phyloP scores from a whole-genome alignment of 1,140 invertebrate species.

The Camponotus vicinus region DNA sequence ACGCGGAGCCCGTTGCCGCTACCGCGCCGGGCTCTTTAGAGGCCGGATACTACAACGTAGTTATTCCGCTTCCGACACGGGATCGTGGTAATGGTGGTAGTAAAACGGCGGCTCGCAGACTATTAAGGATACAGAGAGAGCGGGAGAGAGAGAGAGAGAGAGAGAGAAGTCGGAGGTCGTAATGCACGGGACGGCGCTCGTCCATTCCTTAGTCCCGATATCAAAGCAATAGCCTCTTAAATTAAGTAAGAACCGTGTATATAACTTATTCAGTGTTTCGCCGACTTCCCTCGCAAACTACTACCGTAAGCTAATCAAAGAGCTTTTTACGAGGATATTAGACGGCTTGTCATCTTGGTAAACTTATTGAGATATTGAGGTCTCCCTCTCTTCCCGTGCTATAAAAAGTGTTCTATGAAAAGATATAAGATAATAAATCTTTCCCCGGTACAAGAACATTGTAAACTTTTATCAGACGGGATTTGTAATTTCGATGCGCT shows the following conservation, averaged over 20 bases:
- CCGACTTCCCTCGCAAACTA: conserved; percentile 6
- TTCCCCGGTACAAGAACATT: neutral
- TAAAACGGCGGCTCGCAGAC: conserved; percentile 18
- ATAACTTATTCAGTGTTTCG: conserved; percentile 33
- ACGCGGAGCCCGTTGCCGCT: conserved; percentile 61
- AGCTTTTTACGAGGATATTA: conserved; percentile 14
- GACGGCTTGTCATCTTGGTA: neutral
- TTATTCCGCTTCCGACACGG: conserved; percentile 56
- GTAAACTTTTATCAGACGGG: neutral
- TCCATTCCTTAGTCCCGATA: conserved; percentile 14
- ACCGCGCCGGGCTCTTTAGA: conserved; percentile 59
- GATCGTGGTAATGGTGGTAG: neutral
- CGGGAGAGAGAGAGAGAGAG: no score
- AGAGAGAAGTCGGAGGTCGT: conserved; percentile 48
- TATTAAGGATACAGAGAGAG: conserved; percentile 48
- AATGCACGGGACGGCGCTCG: neutral
- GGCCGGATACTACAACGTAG: conserved; percentile 61
- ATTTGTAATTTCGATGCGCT: neutral
- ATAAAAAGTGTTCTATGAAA: neutral
- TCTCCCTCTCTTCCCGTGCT: neutral
- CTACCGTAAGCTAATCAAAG: conserved; percentile 1
- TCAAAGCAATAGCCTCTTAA: conserved; percentile 45
- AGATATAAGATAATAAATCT: neutral
- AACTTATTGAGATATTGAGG: neutral
- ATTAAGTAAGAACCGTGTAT: conserved; percentile 16